Base-by-base conservation (phyloP, 2,797 vertebrate genomes). In the Protosalanx chinensis region DNA sequence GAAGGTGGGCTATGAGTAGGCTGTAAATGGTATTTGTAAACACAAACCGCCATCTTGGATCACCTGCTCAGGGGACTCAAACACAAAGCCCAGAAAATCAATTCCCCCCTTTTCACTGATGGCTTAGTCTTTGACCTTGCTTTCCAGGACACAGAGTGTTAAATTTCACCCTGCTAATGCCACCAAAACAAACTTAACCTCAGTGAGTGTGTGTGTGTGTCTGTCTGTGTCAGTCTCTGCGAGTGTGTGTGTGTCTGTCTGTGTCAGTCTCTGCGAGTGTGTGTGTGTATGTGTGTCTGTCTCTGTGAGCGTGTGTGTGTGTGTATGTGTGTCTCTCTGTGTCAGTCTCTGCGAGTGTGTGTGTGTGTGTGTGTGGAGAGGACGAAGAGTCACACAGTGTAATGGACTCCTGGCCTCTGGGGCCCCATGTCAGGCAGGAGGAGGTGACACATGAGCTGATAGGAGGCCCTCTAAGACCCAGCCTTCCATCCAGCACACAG, bases 361-460 rank as follows among this genome's bases (percentile, higher is more conserved):
- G 23, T 27, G 29, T 32, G 53, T 67, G 66, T 49, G 35, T 71
- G 57, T 13, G 33, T 6, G 61, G 32, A 61, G 27, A 29, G 2
- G 13, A 23, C 27, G 7, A 33, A 46, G 59, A 49, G 23, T 58
- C 60, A 76, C 46, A 23, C 18, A 1, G 12, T 63, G 73, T 46
- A 65, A 72, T 5, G 61, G 56, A n/a, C 66, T 66, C 23, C 69
- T 57, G 41, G 56, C 68, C 61, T n/a, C n/a, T n/a, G n/a, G n/a
- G n/a, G n/a, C n/a, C 61, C 23, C 2, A 30, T 65, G 20, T 70
- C 27, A 72, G 76, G 59, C 46, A 57, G 59, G 58, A 75, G 68
- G 61, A 72, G 62, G 67, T 51, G 29, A 53, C 23, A 72, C 65
- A 16, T 6, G 16, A 10, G 30, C 35, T 18, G 20, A 64, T 63